These are phyloP conservation scores for Plumapathes pennacea DNA, from an alignment of 92 coral and sea anemone genomes.

Conservation along the genomic window DNA sequence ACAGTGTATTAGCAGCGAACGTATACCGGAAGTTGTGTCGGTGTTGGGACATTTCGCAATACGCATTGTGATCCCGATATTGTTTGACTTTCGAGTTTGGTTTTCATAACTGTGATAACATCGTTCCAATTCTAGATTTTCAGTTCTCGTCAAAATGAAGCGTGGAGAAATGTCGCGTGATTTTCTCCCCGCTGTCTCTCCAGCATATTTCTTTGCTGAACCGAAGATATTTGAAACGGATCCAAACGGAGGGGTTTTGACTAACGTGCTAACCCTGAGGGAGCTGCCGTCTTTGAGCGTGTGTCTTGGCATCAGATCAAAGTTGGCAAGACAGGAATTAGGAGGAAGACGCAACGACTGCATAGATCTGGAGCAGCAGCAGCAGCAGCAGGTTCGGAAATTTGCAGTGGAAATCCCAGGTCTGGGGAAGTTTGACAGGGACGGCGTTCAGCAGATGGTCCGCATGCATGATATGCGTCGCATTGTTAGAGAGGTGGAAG, in stretches of 20 bases:
- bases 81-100: no score
- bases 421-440: constrained; percentile 25
- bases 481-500: constrained; percentile 21
- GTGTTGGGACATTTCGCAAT: no score
- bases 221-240: background rate
- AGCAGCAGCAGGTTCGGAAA: background rate
- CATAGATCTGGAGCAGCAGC: background rate
- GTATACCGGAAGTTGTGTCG: no score
- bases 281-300: constrained; percentile 16
- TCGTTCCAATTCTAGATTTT: no score
- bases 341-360: constrained; percentile 10
- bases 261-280: constrained; percentile 6
- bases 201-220: constrained; percentile 3
- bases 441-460: constrained; percentile 12
- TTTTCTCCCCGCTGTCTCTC: constrained; percentile 20
- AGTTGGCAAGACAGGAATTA: constrained; percentile 3
- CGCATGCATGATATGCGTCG: constrained; percentile 8
- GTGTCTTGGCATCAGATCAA: constrained; percentile 15
- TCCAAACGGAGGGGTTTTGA: background rate
- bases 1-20: no score
- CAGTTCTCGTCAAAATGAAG: constrained; percentile 1
- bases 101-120: no score
- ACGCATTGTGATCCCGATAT: no score
- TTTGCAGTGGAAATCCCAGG: constrained; percentile 12
- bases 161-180: constrained; percentile 23